Conservation (phyloP, 1,140 invertebrate species). For the Drosophila novamexicana region DNA sequence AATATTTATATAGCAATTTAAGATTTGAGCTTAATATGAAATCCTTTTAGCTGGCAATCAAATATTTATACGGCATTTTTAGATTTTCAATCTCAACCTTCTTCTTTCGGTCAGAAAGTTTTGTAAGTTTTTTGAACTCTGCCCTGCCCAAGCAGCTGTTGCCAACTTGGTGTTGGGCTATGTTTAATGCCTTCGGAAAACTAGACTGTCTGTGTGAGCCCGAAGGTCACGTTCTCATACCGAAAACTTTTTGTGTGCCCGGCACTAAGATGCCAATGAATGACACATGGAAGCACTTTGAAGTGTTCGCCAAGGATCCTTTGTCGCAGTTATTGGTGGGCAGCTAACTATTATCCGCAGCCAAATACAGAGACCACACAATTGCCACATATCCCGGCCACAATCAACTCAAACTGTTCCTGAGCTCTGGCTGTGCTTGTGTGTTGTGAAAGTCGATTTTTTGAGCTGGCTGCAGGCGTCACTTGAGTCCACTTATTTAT, state of each 20-base stretch:
- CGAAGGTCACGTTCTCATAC: not conserved
- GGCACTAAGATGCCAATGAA: conserved; percentile 1
- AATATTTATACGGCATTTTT: not conserved
- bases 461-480: conserved; percentile 21
- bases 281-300: conserved; percentile 6
- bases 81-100: not conserved
- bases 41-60: not conserved
- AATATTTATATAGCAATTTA: too few species aligned
- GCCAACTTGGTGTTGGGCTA: not conserved
- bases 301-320: conserved; percentile 8
- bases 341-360: not conserved
- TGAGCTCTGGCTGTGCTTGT: not conserved
- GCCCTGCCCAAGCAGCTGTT: not conserved
- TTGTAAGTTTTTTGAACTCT: conserved; percentile 20
- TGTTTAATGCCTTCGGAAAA: conserved; percentile 19
- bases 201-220: conserved; percentile 8
- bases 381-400: conserved; percentile 6
- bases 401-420: not conserved
- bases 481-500: conserved; percentile 17
- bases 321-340: conserved; percentile 19
- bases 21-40: not conserved
- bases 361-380: not conserved
- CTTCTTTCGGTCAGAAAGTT: not conserved
- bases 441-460: conserved; percentile 4
- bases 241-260: conserved; percentile 1